These are phyloP conservation scores for Sparus aurata DNA, from an alignment of 2,797 vertebrate genomes.

Conservation along the genomic window DNA sequence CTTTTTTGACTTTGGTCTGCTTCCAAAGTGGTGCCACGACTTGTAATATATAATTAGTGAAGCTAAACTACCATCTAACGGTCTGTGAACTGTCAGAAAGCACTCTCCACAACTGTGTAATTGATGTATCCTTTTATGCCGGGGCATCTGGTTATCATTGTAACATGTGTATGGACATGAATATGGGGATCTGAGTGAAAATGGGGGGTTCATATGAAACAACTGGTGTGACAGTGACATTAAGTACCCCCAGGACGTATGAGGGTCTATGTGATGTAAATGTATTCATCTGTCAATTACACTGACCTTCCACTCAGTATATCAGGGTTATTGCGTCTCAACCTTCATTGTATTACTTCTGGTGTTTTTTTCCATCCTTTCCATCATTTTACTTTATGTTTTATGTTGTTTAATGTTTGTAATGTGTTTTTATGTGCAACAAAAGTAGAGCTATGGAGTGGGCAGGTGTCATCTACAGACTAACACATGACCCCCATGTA, in stretches of 20 bases:
- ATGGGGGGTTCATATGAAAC: neutral
- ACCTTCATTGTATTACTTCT: neutral
- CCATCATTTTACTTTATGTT: neutral
- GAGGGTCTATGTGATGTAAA: neutral
- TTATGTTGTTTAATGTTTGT: neutral
- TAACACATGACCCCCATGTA: constrained; percentile 24
- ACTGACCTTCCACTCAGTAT: neutral
- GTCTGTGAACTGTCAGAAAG: neutral
- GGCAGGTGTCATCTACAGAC: neutral
- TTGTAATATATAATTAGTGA: neutral
- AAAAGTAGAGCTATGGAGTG: neutral
- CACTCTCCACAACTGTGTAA: neutral
- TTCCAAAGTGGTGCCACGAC: too few relatives aligned
- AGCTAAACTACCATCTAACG: neutral
- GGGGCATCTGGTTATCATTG: neutral
- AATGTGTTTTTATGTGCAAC: neutral
- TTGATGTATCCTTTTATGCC: neutral
- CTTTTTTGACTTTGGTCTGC: neutral
- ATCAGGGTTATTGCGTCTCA: neutral
- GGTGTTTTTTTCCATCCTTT: neutral
- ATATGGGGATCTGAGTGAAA: neutral
- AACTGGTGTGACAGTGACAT: neutral
- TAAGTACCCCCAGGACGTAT: neutral
- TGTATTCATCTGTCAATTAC: neutral
- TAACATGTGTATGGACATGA: neutral